A percentile compares a stretch with the other conserved stretches of the same genome.
phyloP scores from a whole-genome alignment of 2,888 invertebrate species.

The Syrista parreyssii region DNA sequence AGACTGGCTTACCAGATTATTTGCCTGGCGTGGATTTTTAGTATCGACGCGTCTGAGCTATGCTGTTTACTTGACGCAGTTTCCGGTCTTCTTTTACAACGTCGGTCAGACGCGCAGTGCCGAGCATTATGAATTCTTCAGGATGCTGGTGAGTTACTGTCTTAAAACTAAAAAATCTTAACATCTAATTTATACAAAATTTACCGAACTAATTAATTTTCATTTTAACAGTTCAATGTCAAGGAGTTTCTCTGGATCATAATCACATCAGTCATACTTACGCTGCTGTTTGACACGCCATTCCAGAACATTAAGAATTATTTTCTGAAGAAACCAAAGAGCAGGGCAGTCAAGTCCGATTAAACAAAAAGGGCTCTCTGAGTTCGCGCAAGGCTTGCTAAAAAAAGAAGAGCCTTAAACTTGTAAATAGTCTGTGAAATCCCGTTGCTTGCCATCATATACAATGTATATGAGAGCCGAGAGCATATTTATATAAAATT shows the following conservation, averaged over 20 bases:
- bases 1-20: constrained; percentile 70
- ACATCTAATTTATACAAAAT: constrained; percentile 6
- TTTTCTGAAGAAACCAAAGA: constrained; percentile 58
- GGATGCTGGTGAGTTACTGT: constrained; percentile 68
- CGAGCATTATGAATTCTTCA: constrained; percentile 71
- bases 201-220: constrained; percentile 13
- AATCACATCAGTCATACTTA: constrained; percentile 69
- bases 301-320: constrained; percentile 76
- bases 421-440: constrained; percentile 27
- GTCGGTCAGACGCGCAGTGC: constrained; percentile 73
- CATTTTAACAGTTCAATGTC: constrained; percentile 70
- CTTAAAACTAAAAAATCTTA: constrained; percentile 11
- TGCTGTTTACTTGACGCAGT: constrained; percentile 77
- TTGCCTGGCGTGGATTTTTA: constrained; percentile 73
- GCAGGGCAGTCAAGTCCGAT: constrained; percentile 28
- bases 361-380: constrained; percentile 16
- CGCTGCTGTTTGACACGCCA: constrained; percentile 75
- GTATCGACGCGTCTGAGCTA: constrained; percentile 78
- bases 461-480: constrained; percentile 54
- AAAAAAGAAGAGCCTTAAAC: neutral
- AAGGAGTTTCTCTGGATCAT: constrained; percentile 72
- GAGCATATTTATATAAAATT: constrained; percentile 37
- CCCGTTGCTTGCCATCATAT: constrained; percentile 48
- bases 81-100: constrained; percentile 78
- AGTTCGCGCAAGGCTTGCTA: neutral